A percentile compares a stretch with the other conserved stretches of the same genome.
These are phyloP conservation scores for Andinoacara biseriatus DNA, from an alignment of 2,113 vertebrate genomes.

Conservation along the genomic window DNA sequence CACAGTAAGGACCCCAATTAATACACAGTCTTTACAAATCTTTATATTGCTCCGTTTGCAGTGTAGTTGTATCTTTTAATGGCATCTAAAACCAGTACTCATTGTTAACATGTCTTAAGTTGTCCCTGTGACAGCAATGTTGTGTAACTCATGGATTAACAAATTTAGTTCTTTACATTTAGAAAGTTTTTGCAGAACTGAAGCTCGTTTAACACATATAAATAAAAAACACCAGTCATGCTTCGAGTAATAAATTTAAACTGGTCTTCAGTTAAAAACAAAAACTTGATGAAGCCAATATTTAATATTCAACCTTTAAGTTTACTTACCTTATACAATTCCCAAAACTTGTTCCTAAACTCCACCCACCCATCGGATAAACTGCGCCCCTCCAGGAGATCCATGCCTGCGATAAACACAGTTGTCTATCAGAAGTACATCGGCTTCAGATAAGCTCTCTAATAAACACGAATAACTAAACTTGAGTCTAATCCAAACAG, in stretches of 20 bases:
- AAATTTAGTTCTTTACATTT: too few relatives aligned
- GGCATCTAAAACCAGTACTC: neutral
- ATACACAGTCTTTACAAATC: neutral
- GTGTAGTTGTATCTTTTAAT: neutral
- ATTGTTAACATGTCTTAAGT: neutral
- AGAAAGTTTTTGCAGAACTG: too few relatives aligned
- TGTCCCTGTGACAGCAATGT: neutral
- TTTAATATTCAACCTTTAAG: neutral
- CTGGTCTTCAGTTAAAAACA: too few relatives aligned
- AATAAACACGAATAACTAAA: neutral
- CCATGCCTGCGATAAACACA: slow-evolving; percentile 81
- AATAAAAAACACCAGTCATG: too few relatives aligned
- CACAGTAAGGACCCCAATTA: neutral
- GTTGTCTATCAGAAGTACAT: slow-evolving; percentile 37
- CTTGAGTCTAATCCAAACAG: neutral
- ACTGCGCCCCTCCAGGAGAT: slow-evolving; percentile 83
- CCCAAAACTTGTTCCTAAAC: slow-evolving; percentile 91
- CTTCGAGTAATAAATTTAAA: too few relatives aligned
- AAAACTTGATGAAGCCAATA: too few relatives aligned
- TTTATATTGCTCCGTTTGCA: neutral
- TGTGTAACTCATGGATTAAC: too few relatives aligned
- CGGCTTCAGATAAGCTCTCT: slow-evolving; percentile 33
- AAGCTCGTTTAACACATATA: too few relatives aligned
- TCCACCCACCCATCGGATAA: slow-evolving; percentile 81
- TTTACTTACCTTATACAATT: slow-evolving; percentile 87